These are phyloP conservation scores for Fregetta grallaria DNA, from an alignment of 2,113 vertebrate species.

Conservation along the genomic window DNA sequence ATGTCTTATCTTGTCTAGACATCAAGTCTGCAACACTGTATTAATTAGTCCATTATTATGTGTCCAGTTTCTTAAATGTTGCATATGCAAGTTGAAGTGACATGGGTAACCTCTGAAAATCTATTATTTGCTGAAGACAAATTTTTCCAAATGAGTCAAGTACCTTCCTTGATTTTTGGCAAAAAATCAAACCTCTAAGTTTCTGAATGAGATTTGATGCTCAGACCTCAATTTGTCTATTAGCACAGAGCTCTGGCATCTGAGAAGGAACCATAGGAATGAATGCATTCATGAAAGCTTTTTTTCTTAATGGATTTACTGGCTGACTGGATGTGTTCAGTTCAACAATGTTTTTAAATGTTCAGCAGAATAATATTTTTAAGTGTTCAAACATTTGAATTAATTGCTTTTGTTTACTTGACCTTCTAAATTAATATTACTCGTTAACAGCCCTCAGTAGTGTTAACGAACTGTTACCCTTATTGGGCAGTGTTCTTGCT, in stretches of 20 bases:
- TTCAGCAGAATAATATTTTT: neutral
- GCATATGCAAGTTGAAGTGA: constrained; percentile 41
- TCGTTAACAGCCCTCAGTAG: neutral
- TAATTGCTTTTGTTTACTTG: neutral
- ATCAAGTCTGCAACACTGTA: constrained; percentile 71
- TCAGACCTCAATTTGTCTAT: neutral
- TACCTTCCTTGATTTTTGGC: constrained; percentile 19
- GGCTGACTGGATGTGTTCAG: neutral
- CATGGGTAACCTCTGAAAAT: constrained; percentile 26
- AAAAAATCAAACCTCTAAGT: neutral
- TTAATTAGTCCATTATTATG: constrained; percentile 58
- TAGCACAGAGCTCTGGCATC: neutral
- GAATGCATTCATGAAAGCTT: neutral
- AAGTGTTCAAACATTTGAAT: neutral
- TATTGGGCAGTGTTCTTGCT: neutral
- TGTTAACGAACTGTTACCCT: neutral
- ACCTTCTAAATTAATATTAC: neutral
- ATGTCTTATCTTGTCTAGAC: constrained; percentile 83
- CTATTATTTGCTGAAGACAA: neutral
- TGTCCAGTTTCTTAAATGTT: constrained; percentile 41
- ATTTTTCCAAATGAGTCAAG: neutral
- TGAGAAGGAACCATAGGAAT: neutral
- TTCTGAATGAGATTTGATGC: constrained; percentile 2
- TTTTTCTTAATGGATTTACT: neutral
- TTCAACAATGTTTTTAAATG: neutral